These are phyloP conservation scores for Pandemis cinnamomeana DNA, from an alignment of 2,888 invertebrate species.

Conservation along the genomic window DNA sequence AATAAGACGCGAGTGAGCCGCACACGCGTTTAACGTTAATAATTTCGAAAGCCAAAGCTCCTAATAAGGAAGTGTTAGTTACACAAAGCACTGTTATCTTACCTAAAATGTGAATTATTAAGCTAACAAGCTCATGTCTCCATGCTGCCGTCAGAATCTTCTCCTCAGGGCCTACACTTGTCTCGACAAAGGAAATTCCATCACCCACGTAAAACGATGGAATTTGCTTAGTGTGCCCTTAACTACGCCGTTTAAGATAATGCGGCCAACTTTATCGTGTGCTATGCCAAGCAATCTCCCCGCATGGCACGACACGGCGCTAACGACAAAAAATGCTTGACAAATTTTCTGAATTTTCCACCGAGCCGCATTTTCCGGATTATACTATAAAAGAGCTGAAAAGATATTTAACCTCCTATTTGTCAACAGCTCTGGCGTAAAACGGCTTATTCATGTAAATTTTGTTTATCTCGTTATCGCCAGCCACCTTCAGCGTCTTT, in stretches of 20 bases:
- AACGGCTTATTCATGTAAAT: constrained; percentile 36
- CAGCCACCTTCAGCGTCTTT: constrained; percentile 25
- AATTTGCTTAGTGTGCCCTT: constrained; percentile 47
- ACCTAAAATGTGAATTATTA: constrained; percentile 8
- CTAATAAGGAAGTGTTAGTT: constrained; percentile 20
- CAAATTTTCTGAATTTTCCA: constrained; percentile 13
- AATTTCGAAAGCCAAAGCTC: not conserved
- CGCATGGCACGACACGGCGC: constrained; percentile 9
- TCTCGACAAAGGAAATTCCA: constrained; percentile 53
- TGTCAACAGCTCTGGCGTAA: constrained; percentile 30
- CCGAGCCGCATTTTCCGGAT: constrained; percentile 4
- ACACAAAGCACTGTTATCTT: constrained; percentile 14
- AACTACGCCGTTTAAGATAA: constrained; percentile 39
- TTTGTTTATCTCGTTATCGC: constrained; percentile 39
- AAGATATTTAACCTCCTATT: constrained; percentile 32
- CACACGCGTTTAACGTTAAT: not conserved
- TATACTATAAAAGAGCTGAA: constrained; percentile 14
- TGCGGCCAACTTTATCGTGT: constrained; percentile 37
- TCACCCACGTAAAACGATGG: constrained; percentile 47
- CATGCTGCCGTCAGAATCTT: constrained; percentile 13
- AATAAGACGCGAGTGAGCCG: not conserved
- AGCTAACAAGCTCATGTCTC: constrained; percentile 10
- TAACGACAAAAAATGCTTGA: constrained; percentile 23
- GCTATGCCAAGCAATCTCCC: constrained; percentile 21
- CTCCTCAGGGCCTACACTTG: constrained; percentile 19